These are phyloP conservation scores for Diceros bicornis DNA, from an alignment of 2,797 vertebrate species.

Conservation along the genomic window DNA sequence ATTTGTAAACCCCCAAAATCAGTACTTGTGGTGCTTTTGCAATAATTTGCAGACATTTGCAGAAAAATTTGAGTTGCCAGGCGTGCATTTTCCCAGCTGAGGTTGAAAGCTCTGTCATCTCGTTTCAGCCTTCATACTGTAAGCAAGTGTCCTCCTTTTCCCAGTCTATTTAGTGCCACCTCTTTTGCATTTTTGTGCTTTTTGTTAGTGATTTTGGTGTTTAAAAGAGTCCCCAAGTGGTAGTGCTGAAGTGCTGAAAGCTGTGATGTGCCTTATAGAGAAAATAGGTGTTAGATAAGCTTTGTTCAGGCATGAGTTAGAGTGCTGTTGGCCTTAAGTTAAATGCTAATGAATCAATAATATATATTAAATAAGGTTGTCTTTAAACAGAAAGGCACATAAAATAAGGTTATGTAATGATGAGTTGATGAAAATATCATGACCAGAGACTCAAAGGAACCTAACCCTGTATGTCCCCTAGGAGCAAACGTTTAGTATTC, in stretches of 20 bases:
- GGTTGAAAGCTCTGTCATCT: background rate
- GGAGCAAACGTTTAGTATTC: background rate
- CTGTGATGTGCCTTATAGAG: background rate
- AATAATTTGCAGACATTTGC: background rate
- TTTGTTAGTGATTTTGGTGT: background rate
- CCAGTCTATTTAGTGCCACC: background rate
- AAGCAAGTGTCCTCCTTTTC: background rate
- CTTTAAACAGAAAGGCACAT: background rate
- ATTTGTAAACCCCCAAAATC: background rate
- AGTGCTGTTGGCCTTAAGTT: background rate
- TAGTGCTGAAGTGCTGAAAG: background rate
- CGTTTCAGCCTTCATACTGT: background rate
- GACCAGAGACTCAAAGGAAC: background rate
- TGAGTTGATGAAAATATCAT: background rate
- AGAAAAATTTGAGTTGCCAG: background rate
- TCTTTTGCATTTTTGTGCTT: background rate
- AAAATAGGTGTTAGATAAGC: background rate
- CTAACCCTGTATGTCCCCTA: background rate
- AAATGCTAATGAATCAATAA: background rate
- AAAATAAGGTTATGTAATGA: background rate
- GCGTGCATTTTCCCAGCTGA: background rate
- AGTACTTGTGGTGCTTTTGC: background rate
- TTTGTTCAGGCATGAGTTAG: background rate
- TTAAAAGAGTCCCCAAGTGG: background rate
- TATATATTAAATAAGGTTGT: background rate